These are phyloP conservation scores for Pedionomus torquatus DNA, from an alignment of 2,113 vertebrate genomes.

Conservation along the genomic window DNA sequence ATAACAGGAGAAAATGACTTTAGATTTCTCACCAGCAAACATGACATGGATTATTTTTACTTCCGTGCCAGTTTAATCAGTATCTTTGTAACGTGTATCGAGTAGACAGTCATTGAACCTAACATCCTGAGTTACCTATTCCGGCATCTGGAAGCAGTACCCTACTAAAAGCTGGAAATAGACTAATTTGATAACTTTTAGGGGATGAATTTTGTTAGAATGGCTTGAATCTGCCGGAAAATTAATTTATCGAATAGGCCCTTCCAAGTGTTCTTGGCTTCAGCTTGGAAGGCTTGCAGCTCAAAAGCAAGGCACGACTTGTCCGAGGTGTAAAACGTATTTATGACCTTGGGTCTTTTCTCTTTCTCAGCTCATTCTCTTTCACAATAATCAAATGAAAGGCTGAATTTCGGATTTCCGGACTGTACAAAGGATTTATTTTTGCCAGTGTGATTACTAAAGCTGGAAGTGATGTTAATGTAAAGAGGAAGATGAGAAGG, in stretches of 20 bases:
- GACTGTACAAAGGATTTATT: background rate
- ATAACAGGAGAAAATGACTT: background rate
- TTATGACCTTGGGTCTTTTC: background rate
- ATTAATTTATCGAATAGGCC: rapidly evolving
- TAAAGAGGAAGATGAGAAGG: background rate
- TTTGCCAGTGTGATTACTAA: background rate
- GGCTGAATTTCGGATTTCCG: background rate
- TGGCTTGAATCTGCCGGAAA: background rate
- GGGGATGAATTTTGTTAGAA: background rate
- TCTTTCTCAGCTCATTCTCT: background rate
- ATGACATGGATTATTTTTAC: background rate
- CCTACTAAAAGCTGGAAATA: background rate
- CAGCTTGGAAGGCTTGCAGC: background rate
- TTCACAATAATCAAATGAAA: background rate
- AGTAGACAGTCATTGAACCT: background rate
- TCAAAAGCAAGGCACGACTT: background rate
- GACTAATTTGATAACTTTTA: background rate
- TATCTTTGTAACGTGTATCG: background rate
- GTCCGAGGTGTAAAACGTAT: background rate
- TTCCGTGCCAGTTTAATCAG: background rate
- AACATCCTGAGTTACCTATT: background rate
- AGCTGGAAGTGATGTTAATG: background rate
- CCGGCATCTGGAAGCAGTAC: background rate
- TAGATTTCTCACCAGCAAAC: background rate
- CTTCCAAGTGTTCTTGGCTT: background rate